Evolutionary conservation across 2,113 vertebrate species (phyloP), one percentile per base, ranked within the genome.

Genomic region (Acrocephalus kingi): DNA sequence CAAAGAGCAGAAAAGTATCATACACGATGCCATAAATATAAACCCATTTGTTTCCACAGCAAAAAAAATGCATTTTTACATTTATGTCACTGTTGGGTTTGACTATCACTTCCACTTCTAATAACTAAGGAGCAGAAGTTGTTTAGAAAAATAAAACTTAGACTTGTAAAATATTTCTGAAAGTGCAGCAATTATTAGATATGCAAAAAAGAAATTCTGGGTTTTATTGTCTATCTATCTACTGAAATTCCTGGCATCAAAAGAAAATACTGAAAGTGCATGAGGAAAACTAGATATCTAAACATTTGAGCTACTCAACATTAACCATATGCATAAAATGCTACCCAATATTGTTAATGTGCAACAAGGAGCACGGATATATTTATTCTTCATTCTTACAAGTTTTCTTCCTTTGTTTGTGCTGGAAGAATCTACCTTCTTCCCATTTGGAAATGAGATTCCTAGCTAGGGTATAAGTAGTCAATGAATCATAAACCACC

Each of bases 1-100:
- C 80, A 91, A 92, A 88, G 59, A 92, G 64, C 22, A 91, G 77
- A 96, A 84, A 66, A 62, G 33, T 93, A 63, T 87, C 24, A 1
- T 66, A 62, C 25, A 89, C 6, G 6, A 33, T 90, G 18, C 61
- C 52, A 81, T 91, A 89, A 94, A 93, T 84, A 92, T 61, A 71
- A 96, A 68, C 2, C 11, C 37, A 74, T 90, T 92, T 87, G 9
- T 93, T 95, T 95, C 59, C 31, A 28, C 16, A 54, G n/a, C 10
- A 52, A 83, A 89, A 89, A 89, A 90, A 96, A 73, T 43, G 2
- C 19, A 64, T 79, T 93, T 89, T 95, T 94, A 88, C 45, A 33
- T 58, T 93, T 80, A 84, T 90, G 43, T 39, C 71, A 74, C 13
- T 89, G 19, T 68, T 79, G 14, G 48, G 28, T 89, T 87, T 84